phyloP scores from a whole-genome alignment of 2,888 invertebrate genomes.

The Drosophila nr. perissopoda region DNA sequence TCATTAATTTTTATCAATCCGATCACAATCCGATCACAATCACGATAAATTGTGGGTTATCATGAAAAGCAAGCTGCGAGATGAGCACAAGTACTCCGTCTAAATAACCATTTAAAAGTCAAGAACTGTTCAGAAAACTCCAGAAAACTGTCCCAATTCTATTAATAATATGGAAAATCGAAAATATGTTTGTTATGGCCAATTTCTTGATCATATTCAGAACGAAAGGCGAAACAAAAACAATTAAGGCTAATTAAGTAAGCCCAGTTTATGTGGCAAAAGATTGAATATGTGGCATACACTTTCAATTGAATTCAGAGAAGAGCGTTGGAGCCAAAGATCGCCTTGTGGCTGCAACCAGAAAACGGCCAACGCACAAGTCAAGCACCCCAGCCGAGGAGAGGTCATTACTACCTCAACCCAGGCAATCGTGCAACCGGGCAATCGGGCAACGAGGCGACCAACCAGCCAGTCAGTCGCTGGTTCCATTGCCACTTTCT shows the following conservation, averaged over 20 bases:
- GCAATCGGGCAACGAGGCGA: constrained; percentile 10
- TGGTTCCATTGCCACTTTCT: constrained; percentile 67
- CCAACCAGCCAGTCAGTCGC: constrained; percentile 18
- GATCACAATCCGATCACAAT: not conserved
- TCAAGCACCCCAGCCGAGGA: constrained; percentile 66
- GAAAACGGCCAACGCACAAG: constrained; percentile 47
- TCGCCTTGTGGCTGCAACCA: constrained; percentile 33
- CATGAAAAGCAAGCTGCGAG: not conserved
- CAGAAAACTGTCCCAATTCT: not conserved
- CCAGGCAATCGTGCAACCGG: constrained; percentile 10
- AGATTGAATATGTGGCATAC: not conserved
- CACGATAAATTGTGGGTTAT: not conserved
- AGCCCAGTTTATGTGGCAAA: not conserved
- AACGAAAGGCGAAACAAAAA: not conserved
- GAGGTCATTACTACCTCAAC: constrained; percentile 73
- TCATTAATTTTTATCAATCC: not conserved
- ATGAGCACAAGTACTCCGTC: not conserved
- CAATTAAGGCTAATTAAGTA: no score
- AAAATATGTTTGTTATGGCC: not conserved
- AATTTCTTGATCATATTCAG: not conserved
- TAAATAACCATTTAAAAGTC: not conserved
- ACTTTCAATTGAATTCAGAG: constrained; percentile 35
- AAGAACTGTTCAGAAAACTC: not conserved
- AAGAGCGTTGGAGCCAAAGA: constrained; percentile 29
- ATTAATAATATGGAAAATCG: not conserved